A percentile compares a stretch with the other conserved stretches of the same genome.
Evolutionary conservation across 1,140 invertebrate species (phyloP).

Genomic region (Ceratosolen fusciceps): DNA sequence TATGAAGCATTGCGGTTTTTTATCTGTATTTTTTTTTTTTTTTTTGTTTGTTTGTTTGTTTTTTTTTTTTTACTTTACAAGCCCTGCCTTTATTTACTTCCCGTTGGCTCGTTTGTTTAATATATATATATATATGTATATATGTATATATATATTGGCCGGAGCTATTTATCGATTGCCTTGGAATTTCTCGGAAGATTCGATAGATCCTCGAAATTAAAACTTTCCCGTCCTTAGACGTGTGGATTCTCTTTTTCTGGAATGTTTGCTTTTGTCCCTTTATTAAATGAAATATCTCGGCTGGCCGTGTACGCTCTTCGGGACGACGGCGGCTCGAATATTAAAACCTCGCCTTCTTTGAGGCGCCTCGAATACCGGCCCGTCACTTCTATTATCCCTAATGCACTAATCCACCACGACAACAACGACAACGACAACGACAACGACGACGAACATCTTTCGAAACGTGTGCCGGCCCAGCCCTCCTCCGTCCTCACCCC

Average conservation of each 20-base stretch:
- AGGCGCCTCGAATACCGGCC: too few species aligned
- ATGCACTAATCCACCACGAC: too few species aligned
- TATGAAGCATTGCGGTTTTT: slow-evolving; percentile 46
- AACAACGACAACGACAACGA: too few species aligned
- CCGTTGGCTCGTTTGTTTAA: slow-evolving; percentile 31
- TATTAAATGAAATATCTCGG: slow-evolving; percentile 7
- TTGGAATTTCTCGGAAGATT: slow-evolving; percentile 37
- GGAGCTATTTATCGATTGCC: slow-evolving; percentile 44
- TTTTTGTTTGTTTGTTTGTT: too few species aligned
- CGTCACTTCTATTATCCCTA: too few species aligned
- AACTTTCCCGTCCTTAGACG: slow-evolving; percentile 7
- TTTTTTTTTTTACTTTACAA: too few species aligned
- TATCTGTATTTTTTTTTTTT: slow-evolving; percentile 11
- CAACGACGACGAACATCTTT: too few species aligned
- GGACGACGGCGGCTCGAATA: neutral
- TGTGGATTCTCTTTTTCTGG: neutral
- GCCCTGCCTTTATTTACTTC: neutral
- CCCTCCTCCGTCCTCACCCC: too few species aligned
- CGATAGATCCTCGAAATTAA: slow-evolving; percentile 42
- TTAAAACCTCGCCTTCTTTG: neutral
- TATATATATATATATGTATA: too few species aligned
- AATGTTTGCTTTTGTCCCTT: slow-evolving; percentile 4
- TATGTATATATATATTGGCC: slow-evolving; percentile 29
- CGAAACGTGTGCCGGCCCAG: too few species aligned
- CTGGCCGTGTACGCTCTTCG: neutral